Evolutionary conservation across 2,113 vertebrate species (phyloP).

Genomic region (Tenebrosternarchus preto): DNA sequence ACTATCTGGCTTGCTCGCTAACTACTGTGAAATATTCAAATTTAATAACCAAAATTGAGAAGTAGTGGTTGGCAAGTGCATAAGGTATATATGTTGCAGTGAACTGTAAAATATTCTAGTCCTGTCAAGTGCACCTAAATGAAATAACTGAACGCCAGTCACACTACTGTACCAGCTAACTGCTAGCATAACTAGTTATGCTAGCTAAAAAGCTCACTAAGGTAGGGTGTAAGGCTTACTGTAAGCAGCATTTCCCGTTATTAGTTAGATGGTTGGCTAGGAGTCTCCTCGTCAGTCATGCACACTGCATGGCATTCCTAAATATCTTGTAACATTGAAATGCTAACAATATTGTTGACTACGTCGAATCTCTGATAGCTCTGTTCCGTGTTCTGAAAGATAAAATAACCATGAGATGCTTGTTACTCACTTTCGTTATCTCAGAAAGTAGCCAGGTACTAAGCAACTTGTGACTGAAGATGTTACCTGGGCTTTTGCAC

Average conservation of each 20-base stretch:
- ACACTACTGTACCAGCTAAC: background rate
- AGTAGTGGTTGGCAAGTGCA: background rate
- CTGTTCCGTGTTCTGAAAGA: too few species aligned
- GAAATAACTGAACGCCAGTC: background rate
- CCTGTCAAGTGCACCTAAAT: background rate
- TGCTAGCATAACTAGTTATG: background rate
- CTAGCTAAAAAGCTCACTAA: background rate
- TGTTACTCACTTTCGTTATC: too few species aligned
- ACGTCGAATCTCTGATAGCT: too few species aligned
- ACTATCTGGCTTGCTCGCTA: background rate
- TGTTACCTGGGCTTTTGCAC: too few species aligned
- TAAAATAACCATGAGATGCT: too few species aligned
- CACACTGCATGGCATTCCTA: background rate
- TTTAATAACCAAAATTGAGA: background rate
- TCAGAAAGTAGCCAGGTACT: too few species aligned
- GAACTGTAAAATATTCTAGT: background rate
- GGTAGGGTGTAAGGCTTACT: background rate
- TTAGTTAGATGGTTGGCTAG: background rate
- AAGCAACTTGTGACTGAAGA: too few species aligned
- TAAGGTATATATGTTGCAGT: background rate
- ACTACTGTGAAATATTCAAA: background rate
- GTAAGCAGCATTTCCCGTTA: too few species aligned
- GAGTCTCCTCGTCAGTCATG: background rate
- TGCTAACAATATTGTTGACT: too few species aligned
- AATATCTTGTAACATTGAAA: too few species aligned